Evolutionary conservation across 1,140 invertebrate species (phyloP).

Genomic region (Steinernema khuongi): DNA sequence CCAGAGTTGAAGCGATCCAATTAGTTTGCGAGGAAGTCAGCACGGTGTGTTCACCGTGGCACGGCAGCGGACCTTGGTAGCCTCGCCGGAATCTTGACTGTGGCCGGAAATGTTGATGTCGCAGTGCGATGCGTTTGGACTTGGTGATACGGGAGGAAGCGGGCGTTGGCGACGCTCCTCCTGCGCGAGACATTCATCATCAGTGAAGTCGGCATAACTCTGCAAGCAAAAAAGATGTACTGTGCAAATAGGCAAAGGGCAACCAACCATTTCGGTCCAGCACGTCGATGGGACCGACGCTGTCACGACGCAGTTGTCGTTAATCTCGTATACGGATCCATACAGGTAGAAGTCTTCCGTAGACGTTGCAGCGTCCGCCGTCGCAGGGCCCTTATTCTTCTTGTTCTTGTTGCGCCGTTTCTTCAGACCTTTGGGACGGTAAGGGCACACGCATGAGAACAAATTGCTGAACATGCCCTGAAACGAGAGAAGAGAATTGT

Average conservation of each 20-base stretch:
- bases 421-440: background rate
- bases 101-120: too few relatives aligned
- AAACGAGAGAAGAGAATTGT: slow-evolving; percentile 1
- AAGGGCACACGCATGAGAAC: background rate
- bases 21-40: too few relatives aligned
- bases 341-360: slow-evolving; percentile 5
- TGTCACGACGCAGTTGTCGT: background rate
- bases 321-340: background rate
- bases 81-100: too few relatives aligned
- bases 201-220: background rate
- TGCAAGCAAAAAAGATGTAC: background rate
- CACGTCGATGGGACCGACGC: background rate
- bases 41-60: too few relatives aligned
- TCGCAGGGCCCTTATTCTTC: background rate
- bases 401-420: background rate
- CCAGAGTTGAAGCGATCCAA: too few relatives aligned
- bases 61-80: too few relatives aligned
- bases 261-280: slow-evolving; percentile 3
- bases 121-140: too few relatives aligned
- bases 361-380: background rate
- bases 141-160: too few relatives aligned
- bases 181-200: too few relatives aligned
- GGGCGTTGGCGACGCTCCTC: too few relatives aligned
- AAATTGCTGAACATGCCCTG: background rate
- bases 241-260: background rate